phyloP scores from a whole-genome alignment of 2,797 vertebrate species.

The Scarus forsteni region DNA sequence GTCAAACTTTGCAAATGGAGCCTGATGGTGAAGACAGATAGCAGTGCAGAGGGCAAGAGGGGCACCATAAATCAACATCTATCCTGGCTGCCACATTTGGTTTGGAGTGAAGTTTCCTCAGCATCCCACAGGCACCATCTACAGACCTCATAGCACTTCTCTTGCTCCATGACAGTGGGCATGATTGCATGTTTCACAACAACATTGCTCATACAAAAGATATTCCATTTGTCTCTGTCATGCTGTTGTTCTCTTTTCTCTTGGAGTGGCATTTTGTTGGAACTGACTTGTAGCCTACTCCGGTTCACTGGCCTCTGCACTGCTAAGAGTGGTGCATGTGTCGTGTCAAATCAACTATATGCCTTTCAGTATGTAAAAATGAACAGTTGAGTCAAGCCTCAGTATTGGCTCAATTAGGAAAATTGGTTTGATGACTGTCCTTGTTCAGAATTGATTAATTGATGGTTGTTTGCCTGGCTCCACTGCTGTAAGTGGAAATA shows the following conservation, averaged over 20 bases:
- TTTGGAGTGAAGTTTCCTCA: slow-evolving; percentile 71
- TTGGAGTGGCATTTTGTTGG: background rate
- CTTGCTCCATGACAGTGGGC: slow-evolving; percentile 54
- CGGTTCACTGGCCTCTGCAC: background rate
- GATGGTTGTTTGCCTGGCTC: too few relatives aligned
- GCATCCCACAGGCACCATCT: slow-evolving; percentile 54
- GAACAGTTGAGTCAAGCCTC: too few relatives aligned
- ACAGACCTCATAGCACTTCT: slow-evolving; percentile 62
- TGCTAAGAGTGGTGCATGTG: background rate
- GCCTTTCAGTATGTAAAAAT: too few relatives aligned
- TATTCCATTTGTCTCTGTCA: slow-evolving; percentile 45
- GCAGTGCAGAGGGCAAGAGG: slow-evolving; percentile 70
- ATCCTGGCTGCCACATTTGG: slow-evolving; percentile 76
- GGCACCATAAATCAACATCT: slow-evolving; percentile 81
- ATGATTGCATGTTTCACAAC: slow-evolving; percentile 64
- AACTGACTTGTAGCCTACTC: slow-evolving; percentile 1
- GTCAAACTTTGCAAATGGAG: slow-evolving; percentile 72
- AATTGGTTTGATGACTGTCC: too few relatives aligned
- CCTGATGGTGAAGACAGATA: slow-evolving; percentile 71
- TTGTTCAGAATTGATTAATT: too few relatives aligned
- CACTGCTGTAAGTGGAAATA: too few relatives aligned
- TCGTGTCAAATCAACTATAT: background rate
- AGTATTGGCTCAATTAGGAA: too few relatives aligned
- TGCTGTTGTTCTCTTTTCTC: slow-evolving; percentile 21
- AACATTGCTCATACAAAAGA: slow-evolving; percentile 47